phyloP scores from a whole-genome alignment of 2,797 vertebrate species.

The Brachymystax lenok region DNA sequence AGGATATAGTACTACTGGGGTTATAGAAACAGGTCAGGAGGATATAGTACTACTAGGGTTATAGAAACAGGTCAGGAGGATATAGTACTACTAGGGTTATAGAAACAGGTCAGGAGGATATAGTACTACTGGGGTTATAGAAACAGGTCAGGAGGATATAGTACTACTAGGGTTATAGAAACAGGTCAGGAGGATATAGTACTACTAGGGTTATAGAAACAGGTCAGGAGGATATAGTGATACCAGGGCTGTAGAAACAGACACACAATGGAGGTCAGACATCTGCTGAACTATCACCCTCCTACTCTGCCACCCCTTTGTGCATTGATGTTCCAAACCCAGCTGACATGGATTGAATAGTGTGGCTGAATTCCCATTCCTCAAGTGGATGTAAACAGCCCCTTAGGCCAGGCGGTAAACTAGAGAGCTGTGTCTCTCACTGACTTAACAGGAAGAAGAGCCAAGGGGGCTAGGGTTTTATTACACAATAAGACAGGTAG shows the following conservation, averaged over 20 bases:
- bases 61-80: too few species aligned
- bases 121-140: too few species aligned
- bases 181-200: too few species aligned
- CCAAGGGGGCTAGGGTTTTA: not conserved
- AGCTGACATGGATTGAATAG: slow-evolving; percentile 35
- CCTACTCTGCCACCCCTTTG: slow-evolving; percentile 1
- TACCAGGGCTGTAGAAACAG: slow-evolving; percentile 2
- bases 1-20: too few species aligned
- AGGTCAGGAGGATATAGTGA: too few species aligned
- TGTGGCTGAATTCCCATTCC: slow-evolving; percentile 32
- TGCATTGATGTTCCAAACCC: slow-evolving; percentile 24
- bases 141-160: too few species aligned
- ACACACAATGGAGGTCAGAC: not conserved
- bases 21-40: too few species aligned
- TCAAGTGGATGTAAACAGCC: slow-evolving; percentile 27
- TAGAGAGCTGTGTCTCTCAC: slow-evolving; percentile 20
- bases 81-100: too few species aligned
- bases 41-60: too few species aligned
- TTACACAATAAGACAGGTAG: not conserved
- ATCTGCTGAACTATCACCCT: slow-evolving; percentile 13
- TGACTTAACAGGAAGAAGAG: not conserved
- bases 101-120: too few species aligned
- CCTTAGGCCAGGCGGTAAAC: slow-evolving; percentile 29
- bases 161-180: too few species aligned
- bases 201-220: too few species aligned